phyloP scores from a whole-genome alignment of 2,113 vertebrate genomes.

The Pholis gunnellus region DNA sequence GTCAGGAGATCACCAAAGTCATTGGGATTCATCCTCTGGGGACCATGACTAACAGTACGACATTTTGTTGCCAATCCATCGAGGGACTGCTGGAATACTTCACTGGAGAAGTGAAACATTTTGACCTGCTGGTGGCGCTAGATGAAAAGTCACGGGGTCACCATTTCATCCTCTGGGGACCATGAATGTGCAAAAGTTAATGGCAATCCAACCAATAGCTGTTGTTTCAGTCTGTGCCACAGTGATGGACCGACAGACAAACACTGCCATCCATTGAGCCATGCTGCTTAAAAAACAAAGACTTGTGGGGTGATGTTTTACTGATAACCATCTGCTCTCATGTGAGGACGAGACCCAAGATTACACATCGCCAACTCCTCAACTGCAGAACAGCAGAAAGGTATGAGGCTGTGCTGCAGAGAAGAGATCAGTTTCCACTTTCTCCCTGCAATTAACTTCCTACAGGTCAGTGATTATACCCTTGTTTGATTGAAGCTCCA shows the following conservation, averaged over 20 bases:
- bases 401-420: constrained; percentile 10
- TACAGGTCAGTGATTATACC: constrained; percentile 7
- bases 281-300: not conserved
- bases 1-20: not conserved
- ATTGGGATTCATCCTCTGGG: not conserved
- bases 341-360: constrained; percentile 15
- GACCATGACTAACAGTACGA: not conserved
- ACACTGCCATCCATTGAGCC: not conserved
- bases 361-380: constrained; percentile 17
- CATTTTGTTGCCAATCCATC: not conserved
- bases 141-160: too few relatives aligned
- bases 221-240: not conserved
- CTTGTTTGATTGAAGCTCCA: not conserved
- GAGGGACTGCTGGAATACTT: not conserved
- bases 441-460: not conserved
- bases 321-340: constrained; percentile 30
- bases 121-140: not conserved
- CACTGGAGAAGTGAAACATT: not conserved
- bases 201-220: not conserved
- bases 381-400: constrained; percentile 12
- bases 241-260: not conserved
- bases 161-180: not conserved
- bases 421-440: not conserved
- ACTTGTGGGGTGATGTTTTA: not conserved
- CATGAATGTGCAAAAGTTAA: not conserved